Base-by-base conservation (phyloP, 2,113 vertebrate genomes). In the Ascaphus truei region DNA sequence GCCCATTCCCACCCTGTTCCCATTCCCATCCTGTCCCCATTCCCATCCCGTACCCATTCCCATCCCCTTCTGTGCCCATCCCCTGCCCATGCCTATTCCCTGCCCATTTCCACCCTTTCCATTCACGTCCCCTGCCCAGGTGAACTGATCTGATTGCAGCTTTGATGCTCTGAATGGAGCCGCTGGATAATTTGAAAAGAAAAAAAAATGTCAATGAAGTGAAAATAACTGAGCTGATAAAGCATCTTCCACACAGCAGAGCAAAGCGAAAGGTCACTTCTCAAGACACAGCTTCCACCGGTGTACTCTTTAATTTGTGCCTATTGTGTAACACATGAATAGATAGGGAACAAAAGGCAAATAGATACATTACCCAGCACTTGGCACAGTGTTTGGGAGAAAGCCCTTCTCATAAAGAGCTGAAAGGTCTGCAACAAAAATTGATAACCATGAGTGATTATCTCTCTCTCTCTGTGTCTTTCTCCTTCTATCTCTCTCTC, bases 181-280 rank as follows among this genome's bases (percentile, higher is more conserved):
- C n/a, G 31, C 33, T 18, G 57, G 45, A 41, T 71, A 52, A 71
- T 71, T 52, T 61, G 33, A 61, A 60, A 57, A 66, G 22, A 58
- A 43, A 48, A 22, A 68, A 60, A 61, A 71, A 71, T 51, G 67
- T 71, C 57, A 71, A 61, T 71, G 57, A 61, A 61, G 41, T 29
- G 56, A 61, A 71, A 50, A 61, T 61, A 11, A 52, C 43, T 11
- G 45, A 27, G 25, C 67, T 71, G 67, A 61, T 71, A 71, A 71
- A 52, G 22, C 25, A 51, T 23, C 13, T 26, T 16, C 10, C 57
- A 60, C 56, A 43, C 51, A 61, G 67, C 55, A 50, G 41, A 59
- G 55, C 3, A 48, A 50, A 50, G 55, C 52, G 15, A 57, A 71
- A 71, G 67, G 67, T 71, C 67, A 71, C 47, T 61, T 61, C 61